Percentiles rank a stretch among this genome's conserved stretches.
These are phyloP conservation scores for Emydocephalus ijimae DNA, from an alignment of 2,113 vertebrate genomes.

Conservation along the genomic window DNA sequence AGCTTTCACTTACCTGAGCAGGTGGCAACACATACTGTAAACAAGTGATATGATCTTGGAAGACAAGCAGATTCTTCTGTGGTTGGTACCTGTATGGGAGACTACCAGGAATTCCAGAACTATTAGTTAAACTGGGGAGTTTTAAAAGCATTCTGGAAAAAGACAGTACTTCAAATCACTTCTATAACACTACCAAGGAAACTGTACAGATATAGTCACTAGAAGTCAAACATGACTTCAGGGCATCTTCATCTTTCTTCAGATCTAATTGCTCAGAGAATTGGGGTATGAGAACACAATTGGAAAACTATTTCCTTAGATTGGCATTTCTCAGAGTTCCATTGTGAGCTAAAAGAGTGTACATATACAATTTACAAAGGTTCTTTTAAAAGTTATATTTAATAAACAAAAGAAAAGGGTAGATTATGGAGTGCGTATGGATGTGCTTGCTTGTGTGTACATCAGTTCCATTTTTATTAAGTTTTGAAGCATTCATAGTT, in stretches of 20 bases:
- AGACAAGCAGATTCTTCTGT: neutral
- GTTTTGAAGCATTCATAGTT: neutral
- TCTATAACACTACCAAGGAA: neutral
- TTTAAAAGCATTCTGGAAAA: neutral
- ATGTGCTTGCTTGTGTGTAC: neutral
- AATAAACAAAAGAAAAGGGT: neutral
- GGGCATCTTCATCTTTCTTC: neutral
- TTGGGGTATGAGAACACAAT: neutral
- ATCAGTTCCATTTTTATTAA: neutral
- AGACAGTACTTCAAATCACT: neutral
- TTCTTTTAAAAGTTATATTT: neutral
- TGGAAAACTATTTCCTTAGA: neutral
- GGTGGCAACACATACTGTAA: neutral
- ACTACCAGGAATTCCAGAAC: neutral
- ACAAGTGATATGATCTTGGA: neutral
- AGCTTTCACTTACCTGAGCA: neutral
- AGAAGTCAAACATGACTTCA: neutral
- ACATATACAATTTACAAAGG: neutral
- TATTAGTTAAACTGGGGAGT: neutral
- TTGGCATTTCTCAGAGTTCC: neutral
- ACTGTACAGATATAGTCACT: neutral
- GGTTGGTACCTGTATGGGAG: neutral
- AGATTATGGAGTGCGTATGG: neutral
- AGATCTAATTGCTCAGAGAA: neutral
- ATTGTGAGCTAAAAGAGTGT: neutral